Conservation (phyloP, 2,797 vertebrate species). For the Danio albolineatus region DNA sequence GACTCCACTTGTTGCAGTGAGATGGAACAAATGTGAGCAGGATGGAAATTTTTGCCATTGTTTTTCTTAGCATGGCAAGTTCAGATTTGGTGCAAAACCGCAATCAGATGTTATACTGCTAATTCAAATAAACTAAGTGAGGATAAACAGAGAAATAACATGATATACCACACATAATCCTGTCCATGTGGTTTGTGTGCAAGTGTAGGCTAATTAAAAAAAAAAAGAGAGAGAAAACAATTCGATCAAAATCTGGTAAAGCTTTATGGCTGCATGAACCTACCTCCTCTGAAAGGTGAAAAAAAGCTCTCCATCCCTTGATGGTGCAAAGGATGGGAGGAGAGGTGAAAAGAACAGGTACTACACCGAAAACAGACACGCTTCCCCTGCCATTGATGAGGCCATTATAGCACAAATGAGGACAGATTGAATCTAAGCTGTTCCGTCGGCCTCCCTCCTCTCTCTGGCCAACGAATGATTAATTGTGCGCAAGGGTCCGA, state of each 20-base stretch:
- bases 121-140: conserved; percentile 66
- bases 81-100: conserved; percentile 50
- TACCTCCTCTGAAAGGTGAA: not conserved
- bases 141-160: conserved; percentile 58
- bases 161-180: conserved; percentile 48
- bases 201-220: conserved; percentile 32
- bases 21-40: conserved; percentile 42
- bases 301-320: not conserved
- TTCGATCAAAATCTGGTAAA: conserved; percentile 22
- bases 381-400: conserved; percentile 68
- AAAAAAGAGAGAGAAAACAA: conserved; percentile 13
- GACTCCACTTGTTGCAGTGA: conserved; percentile 48
- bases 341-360: conserved; percentile 30
- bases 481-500: conserved; percentile 69
- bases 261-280: conserved; percentile 7
- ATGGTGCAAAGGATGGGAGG: not conserved
- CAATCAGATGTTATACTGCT: conserved; percentile 66
- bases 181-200: conserved; percentile 61
- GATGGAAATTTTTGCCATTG: conserved; percentile 59
- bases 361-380: conserved; percentile 41
- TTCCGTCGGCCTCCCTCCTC: conserved; percentile 53
- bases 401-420: conserved; percentile 70
- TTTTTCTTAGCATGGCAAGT: conserved; percentile 49
- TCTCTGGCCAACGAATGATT: conserved; percentile 72
- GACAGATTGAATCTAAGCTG: conserved; percentile 70